Evolutionary conservation across 2,797 vertebrate genomes (phyloP).

Genomic region (Columba guinea): DNA sequence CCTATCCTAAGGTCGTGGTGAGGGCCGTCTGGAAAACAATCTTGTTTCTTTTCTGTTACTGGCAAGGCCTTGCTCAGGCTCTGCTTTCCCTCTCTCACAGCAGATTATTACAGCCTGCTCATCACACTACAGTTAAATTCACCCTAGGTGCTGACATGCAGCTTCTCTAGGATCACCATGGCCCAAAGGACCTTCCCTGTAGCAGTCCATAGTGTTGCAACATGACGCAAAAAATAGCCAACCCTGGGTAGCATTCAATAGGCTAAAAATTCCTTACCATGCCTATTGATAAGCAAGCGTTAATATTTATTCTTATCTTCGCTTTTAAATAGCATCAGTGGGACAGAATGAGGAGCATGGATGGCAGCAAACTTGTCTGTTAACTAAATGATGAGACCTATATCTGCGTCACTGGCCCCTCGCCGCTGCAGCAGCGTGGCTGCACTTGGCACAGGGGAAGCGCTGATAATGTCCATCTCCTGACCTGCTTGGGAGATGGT

Average conservation of each 20-base stretch:
- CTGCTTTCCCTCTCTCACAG: neutral
- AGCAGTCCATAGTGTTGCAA: neutral
- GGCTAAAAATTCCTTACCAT: neutral
- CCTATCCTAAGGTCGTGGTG: conserved; percentile 29
- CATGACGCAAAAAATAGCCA: neutral
- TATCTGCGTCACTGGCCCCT: neutral
- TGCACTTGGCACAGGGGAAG: neutral
- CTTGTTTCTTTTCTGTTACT: neutral
- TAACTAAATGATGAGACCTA: neutral
- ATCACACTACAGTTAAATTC: neutral
- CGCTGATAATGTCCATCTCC: neutral
- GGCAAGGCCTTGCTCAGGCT: neutral
- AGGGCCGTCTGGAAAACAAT: conserved; percentile 39
- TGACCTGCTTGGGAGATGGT: neutral
- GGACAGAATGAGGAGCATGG: neutral
- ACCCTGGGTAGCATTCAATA: neutral
- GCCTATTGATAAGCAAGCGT: neutral
- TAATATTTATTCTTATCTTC: neutral
- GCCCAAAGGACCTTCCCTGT: neutral
- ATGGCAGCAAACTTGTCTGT: neutral
- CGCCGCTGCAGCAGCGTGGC: neutral
- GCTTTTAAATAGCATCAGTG: neutral
- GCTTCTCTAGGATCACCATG: neutral
- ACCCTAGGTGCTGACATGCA: neutral
- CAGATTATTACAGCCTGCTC: neutral